These are phyloP conservation scores for Fukomys damarensis DNA, from an alignment of 2,113 vertebrate species.

Conservation along the genomic window DNA sequence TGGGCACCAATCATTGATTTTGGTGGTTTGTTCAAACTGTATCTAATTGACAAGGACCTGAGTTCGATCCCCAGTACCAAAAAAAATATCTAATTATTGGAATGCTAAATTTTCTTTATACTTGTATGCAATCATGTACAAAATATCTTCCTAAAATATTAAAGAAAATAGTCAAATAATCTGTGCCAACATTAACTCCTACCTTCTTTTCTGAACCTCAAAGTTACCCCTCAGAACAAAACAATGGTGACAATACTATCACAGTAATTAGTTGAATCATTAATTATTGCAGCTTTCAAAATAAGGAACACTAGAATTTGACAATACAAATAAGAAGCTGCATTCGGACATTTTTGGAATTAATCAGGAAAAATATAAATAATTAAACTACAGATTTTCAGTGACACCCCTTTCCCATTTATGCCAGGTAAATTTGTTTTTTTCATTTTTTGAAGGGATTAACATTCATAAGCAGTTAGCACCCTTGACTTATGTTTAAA, in stretches of 20 bases:
- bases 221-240: background rate
- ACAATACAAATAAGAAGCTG: constrained; percentile 66
- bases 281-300: constrained; percentile 74
- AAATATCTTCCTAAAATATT: constrained; percentile 21
- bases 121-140: background rate
- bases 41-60: background rate
- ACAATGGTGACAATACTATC: constrained; percentile 37
- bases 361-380: constrained; percentile 73
- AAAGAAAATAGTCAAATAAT: constrained; percentile 40
- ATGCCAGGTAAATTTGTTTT: constrained; percentile 62
- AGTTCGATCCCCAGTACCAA: too few relatives aligned
- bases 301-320: constrained; percentile 62
- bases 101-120: constrained; percentile 36
- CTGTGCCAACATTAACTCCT: background rate
- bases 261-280: constrained; percentile 69
- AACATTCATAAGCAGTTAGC: constrained; percentile 77
- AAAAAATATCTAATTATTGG: background rate
- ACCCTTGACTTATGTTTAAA: constrained; percentile 78
- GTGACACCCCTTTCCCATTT: constrained; percentile 47
- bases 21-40: background rate
- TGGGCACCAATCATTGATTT: background rate
- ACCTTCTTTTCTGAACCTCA: background rate
- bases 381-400: constrained; percentile 69
- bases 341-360: constrained; percentile 60
- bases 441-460: constrained; percentile 71